Conservation (phyloP, 2,888 invertebrate species). For the Chrysopilus asiliformis region DNA sequence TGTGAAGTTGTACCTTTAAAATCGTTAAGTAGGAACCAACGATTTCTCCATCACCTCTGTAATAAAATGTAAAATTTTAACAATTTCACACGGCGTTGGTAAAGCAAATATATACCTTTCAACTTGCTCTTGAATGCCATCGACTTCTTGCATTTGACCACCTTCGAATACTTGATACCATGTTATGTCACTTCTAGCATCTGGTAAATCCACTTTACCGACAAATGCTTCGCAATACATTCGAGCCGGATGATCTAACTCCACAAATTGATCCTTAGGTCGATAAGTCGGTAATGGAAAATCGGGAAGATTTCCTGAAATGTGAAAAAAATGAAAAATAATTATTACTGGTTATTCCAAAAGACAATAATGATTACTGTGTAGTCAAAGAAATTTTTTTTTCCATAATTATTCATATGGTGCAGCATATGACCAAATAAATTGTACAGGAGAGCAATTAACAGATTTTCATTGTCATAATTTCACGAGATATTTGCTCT, state of each 20-base stretch:
- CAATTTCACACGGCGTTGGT: too few species aligned
- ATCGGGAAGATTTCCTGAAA: slow-evolving; percentile 50
- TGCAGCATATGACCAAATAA: too few species aligned
- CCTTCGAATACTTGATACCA: slow-evolving; percentile 53
- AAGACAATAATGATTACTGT: too few species aligned
- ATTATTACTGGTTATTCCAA: too few species aligned
- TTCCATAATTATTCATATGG: too few species aligned
- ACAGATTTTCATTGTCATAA: too few species aligned
- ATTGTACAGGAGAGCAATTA: too few species aligned
- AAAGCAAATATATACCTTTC: slow-evolving; percentile 38
- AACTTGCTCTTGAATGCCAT: slow-evolving; percentile 16
- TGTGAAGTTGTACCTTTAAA: slow-evolving; percentile 43
- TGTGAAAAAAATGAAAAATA: too few species aligned
- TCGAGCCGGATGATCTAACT: slow-evolving; percentile 47
- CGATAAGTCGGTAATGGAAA: slow-evolving; percentile 52
- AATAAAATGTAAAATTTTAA: too few species aligned
- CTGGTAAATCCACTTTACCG: slow-evolving; percentile 53
- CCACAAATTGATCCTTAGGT: slow-evolving; percentile 49
- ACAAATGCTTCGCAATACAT: slow-evolving; percentile 68
- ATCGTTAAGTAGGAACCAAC: slow-evolving; percentile 57
- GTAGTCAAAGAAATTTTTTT: too few species aligned
- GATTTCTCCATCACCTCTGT: slow-evolving; percentile 55
- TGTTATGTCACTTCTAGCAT: slow-evolving; percentile 54
- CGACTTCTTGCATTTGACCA: slow-evolving; percentile 20
- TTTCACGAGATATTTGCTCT: too few species aligned